These are phyloP conservation scores for Catonia carolina DNA, from an alignment of 2,888 invertebrate species.

Conservation along the genomic window DNA sequence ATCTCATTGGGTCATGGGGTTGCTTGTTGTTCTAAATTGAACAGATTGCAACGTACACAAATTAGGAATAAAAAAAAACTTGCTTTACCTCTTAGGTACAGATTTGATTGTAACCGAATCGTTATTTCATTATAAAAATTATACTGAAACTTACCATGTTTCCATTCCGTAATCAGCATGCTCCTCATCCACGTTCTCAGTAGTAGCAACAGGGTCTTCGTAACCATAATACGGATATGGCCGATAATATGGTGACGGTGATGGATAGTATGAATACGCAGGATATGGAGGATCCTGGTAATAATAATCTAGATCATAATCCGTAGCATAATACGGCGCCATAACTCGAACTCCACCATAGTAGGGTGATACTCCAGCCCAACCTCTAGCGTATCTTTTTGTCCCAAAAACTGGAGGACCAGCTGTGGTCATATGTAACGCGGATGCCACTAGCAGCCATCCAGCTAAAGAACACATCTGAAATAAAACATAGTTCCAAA, in stretches of 20 bases:
- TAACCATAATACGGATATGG: slow-evolving; percentile 1
- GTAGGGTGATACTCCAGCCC: slow-evolving; percentile 2
- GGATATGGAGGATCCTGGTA: slow-evolving; percentile 45
- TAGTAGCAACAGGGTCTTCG: not conserved
- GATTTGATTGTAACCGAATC: too few species aligned
- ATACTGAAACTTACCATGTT: slow-evolving; percentile 1
- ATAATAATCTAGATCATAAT: slow-evolving; percentile 19
- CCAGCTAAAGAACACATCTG: slow-evolving; percentile 6
- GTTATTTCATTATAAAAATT: too few species aligned
- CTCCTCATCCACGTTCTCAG: not conserved
- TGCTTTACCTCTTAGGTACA: too few species aligned
- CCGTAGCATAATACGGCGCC: slow-evolving; percentile 1
- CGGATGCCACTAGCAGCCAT: not conserved
- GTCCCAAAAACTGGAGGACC: not conserved
- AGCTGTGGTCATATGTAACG: slow-evolving; percentile 1
- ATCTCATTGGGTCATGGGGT: too few species aligned
- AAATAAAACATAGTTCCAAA: not conserved
- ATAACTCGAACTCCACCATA: not conserved
- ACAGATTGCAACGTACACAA: too few species aligned
- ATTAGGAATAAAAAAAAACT: too few species aligned
- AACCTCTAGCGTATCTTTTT: not conserved
- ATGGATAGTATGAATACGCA: slow-evolving; percentile 42
- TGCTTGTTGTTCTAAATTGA: too few species aligned
- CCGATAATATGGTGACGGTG: slow-evolving; percentile 5
- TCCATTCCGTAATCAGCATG: slow-evolving; percentile 7